A percentile compares a stretch with the other conserved stretches of the same genome.
phyloP scores from a whole-genome alignment of 2,113 vertebrate species.

The Hystrix cristata region DNA sequence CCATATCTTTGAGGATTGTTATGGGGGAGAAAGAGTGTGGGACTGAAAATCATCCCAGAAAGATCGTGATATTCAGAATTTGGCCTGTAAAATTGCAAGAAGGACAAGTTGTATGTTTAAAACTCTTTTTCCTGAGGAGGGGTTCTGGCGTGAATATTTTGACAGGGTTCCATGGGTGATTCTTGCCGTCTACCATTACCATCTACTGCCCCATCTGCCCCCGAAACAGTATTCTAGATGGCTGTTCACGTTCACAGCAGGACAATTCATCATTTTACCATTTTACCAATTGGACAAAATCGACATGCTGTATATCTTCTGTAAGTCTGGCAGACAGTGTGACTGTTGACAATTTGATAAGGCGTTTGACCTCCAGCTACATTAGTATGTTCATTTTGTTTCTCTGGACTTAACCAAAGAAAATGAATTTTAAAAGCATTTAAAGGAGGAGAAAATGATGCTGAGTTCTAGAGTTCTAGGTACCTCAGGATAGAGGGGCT shows the following conservation, averaged over 20 bases:
- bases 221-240: not conserved
- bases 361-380: not conserved
- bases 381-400: constrained; percentile 23
- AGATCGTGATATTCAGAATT: not conserved
- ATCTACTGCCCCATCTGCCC: not conserved
- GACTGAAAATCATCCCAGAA: not conserved
- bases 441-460: not conserved
- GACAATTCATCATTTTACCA: not conserved
- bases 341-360: not conserved
- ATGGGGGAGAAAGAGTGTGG: not conserved
- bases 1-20: not conserved
- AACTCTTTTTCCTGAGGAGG: not conserved
- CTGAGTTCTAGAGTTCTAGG: not conserved
- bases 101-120: not conserved
- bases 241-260: not conserved
- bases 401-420: not conserved
- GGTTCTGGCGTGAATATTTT: not conserved
- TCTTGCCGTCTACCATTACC: too few species aligned
- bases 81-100: not conserved
- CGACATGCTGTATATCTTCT: not conserved
- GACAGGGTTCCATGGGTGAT: not conserved
- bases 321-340: not conserved
- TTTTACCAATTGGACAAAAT: not conserved
- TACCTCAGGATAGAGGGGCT: not conserved
- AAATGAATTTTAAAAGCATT: constrained; percentile 34